Percentiles rank a stretch among this genome's conserved stretches.
phyloP scores from a whole-genome alignment of 2,113 vertebrate species.

The Alaudala cheleensis region DNA sequence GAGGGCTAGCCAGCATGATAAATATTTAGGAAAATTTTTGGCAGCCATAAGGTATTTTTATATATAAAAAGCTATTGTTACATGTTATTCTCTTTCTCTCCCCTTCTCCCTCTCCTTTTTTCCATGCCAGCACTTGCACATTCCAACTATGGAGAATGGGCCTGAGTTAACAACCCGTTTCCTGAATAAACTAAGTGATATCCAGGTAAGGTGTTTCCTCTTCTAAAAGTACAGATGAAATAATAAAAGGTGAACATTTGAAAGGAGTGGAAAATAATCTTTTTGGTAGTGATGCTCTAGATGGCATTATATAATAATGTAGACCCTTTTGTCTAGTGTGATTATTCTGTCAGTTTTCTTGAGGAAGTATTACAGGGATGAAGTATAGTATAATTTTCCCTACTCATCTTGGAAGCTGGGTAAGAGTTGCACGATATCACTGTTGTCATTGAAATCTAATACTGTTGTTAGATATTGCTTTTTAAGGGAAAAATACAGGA shows the following conservation, averaged over 20 bases:
- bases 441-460: background rate
- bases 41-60: background rate
- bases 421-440: background rate
- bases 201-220: conserved; percentile 75
- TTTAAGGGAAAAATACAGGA: background rate
- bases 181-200: conserved; percentile 77
- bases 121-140: conserved; percentile 73
- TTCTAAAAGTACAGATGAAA: background rate
- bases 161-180: conserved; percentile 77
- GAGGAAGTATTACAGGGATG: background rate
- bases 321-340: background rate
- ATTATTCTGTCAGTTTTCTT: background rate
- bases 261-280: background rate
- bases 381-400: background rate
- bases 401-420: background rate
- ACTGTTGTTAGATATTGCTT: background rate
- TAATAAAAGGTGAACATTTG: background rate
- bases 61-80: background rate
- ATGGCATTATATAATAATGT: background rate
- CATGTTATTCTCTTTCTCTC: background rate
- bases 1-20: background rate
- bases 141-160: conserved; percentile 81
- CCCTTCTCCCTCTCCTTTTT: background rate
- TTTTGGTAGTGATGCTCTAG: background rate
- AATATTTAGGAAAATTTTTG: background rate